Base-by-base conservation (phyloP, 2,113 vertebrate species). In the Corvus hawaiiensis region DNA sequence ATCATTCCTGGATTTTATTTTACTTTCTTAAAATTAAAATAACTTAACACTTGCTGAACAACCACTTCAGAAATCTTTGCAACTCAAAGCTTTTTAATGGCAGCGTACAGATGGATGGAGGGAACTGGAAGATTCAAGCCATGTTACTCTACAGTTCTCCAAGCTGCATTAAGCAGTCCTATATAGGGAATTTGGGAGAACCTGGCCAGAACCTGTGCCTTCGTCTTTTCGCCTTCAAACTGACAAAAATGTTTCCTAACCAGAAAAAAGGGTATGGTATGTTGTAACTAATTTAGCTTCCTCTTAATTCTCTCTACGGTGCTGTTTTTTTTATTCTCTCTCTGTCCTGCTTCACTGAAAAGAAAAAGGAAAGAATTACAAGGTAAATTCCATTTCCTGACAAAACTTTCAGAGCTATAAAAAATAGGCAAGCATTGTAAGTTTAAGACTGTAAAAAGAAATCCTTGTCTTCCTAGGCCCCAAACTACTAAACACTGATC, bases 401-500 rank as follows among this genome's bases (percentile, higher is more conserved):
- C 22, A 62, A 6, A 75, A 41, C 24, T 49, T 91, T 41, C 41
- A 84, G 37, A 87, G 19, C 9, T 79, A 9, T 44, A 49, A 84
- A 85, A 79, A 24, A 23, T 23, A 59, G 11, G 4, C 16, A 89
- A 71, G 9, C 4, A 20, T 26, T 87, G 16, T 23, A 54, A 81
- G 39, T 78, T 87, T 33, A 81, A 13, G 12, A 54, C 13, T 16
- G 17, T 9, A 37, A 27, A 39, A 84, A 56, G 46, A 66, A 84
- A 59, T 1, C 14, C 4, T 87, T 94, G 18, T 48, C 23, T 85
- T 90, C 83, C 64, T 74, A 62, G 77, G 49, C 46, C 67, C 67
- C 78, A 93, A 90, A 91, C 39, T 79, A 73, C 89, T 85, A 63
- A 94, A 90, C 74, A 93, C 56, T 88, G 75, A 69, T 20, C 26